Conservation (phyloP, 2,888 invertebrate species). For the Liposcelis brunnea region DNA sequence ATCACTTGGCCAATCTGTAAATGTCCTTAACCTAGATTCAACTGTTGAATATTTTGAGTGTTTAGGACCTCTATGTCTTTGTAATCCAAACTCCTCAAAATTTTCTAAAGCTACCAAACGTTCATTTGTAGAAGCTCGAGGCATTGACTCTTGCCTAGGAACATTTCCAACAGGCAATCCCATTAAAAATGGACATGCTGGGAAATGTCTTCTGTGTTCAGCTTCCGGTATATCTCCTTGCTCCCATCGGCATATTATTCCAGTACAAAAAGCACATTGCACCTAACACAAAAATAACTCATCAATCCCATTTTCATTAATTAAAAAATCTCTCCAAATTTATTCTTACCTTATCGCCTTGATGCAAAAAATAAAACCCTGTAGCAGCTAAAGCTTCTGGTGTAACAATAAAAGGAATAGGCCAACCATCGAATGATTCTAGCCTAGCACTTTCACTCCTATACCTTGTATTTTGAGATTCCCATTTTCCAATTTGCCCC, state of each 20-base stretch:
- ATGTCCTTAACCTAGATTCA: slow-evolving; percentile 51
- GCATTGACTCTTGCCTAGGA: slow-evolving; percentile 5
- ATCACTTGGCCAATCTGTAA: slow-evolving; percentile 53
- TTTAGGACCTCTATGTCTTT: slow-evolving; percentile 39
- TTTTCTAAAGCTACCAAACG: slow-evolving; percentile 18
- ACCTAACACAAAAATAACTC: slow-evolving; percentile 30
- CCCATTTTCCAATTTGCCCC: slow-evolving; percentile 4
- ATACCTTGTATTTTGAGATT: slow-evolving; percentile 21
- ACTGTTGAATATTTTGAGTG: slow-evolving; percentile 49
- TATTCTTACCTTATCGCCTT: slow-evolving; percentile 37
- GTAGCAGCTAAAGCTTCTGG: slow-evolving; percentile 59
- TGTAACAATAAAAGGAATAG: slow-evolving; percentile 39
- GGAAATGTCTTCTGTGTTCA: slow-evolving; percentile 47
- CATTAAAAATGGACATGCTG: slow-evolving; percentile 35
- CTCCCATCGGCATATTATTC: slow-evolving; percentile 46
- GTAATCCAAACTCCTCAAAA: slow-evolving; percentile 37
- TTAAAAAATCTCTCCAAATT: too few relatives aligned
- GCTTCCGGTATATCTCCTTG: slow-evolving; percentile 47
- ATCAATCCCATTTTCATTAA: too few relatives aligned
- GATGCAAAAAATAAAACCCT: slow-evolving; percentile 68
- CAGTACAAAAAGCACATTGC: slow-evolving; percentile 67
- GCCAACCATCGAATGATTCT: slow-evolving; percentile 58
- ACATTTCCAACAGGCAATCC: slow-evolving; percentile 22
- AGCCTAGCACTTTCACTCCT: slow-evolving; percentile 42
- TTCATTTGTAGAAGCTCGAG: slow-evolving; percentile 13